These are phyloP conservation scores for Cryptoblepharus egeriae DNA, from an alignment of 2,797 vertebrate species.

Conservation along the genomic window DNA sequence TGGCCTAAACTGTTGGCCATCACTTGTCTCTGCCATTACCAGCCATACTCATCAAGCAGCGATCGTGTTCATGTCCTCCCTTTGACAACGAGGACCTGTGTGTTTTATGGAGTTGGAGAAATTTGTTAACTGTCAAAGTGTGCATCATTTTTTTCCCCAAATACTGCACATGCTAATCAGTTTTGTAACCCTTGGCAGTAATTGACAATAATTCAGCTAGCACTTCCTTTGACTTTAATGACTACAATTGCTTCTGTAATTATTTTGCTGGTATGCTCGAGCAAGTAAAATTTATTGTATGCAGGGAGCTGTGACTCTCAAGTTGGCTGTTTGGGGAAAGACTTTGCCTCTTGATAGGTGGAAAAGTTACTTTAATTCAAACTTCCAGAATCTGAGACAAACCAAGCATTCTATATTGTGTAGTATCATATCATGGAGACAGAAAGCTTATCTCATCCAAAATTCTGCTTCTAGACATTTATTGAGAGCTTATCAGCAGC, in stretches of 20 bases:
- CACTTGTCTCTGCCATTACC: constrained; percentile 14
- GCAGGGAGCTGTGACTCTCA: neutral
- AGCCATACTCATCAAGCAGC: constrained; percentile 15
- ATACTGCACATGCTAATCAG: constrained; percentile 40
- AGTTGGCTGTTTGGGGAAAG: constrained; percentile 21
- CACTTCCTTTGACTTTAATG: constrained; percentile 44
- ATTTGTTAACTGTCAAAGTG: constrained; percentile 41
- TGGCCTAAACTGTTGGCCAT: neutral
- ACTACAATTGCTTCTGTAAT: constrained; percentile 48
- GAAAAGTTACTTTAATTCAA: constrained; percentile 22
- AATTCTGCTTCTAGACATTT: neutral
- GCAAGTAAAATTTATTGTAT: constrained; percentile 19
- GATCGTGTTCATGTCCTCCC: constrained; percentile 18
- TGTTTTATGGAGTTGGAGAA: constrained; percentile 45
- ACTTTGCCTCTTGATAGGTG: constrained; percentile 27
- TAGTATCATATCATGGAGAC: neutral
- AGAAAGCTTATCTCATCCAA: neutral
- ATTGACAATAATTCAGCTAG: constrained; percentile 39
- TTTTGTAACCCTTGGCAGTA: constrained; percentile 40
- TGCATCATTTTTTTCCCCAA: constrained; percentile 30
- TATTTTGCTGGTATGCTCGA: constrained; percentile 32
- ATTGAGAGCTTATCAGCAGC: no score
- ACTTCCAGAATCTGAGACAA: neutral
- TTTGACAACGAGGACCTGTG: constrained; percentile 2
- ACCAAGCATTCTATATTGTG: neutral